Base-by-base conservation (phyloP, 2,797 vertebrate genomes). In the Rhyacichthys aspro region DNA sequence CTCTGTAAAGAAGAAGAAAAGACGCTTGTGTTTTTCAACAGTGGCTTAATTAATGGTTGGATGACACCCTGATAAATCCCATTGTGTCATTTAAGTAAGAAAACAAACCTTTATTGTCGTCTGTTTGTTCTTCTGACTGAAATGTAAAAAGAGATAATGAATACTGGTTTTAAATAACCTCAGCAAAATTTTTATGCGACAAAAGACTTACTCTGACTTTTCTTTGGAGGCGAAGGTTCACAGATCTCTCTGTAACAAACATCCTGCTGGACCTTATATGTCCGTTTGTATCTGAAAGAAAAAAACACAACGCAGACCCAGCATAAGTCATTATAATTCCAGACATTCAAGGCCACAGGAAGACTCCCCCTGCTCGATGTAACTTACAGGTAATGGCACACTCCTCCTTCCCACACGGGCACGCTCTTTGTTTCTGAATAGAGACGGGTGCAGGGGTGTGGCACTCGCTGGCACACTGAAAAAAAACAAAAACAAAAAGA, bases 371-470 rank as follows among this genome's bases (percentile, higher is more conserved):
- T 5, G 23, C 9, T 37, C 45, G 55, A 55, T 5, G 3, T 59
- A 75, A 94, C 96, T 97, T 88, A 99, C 97, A 95, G 88, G 70
- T 97, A 96, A 90, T 94, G 96, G 74, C 94, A 99, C 80, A 94
- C 81, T 59, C 94, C 94, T 17, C 90, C 94, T 88, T 98, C 94
- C 97, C 96, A 97, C 69, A 98, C 91, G 0, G 95, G 96, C 70
- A 96, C 88, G 11, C 94, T 95, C 91, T 95, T 96, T 32, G 95
- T 96, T 89, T 98, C 96, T 0, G 95, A 98, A 87, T 94, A 96
- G 63, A 99, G 93, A 53, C 95, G 92, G 0, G 97, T 99, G 71
- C 97, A 99, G 28, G 94, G 93, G 63, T 94, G 95, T 9, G 95
- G 94, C 81, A 94, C 90, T 89, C 95, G 94, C 83, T 94, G 95